Percentiles rank a stretch among this genome's conserved stretches.
phyloP scores from a whole-genome alignment of 1,140 invertebrate species.

The Drosophila kanapiae region DNA sequence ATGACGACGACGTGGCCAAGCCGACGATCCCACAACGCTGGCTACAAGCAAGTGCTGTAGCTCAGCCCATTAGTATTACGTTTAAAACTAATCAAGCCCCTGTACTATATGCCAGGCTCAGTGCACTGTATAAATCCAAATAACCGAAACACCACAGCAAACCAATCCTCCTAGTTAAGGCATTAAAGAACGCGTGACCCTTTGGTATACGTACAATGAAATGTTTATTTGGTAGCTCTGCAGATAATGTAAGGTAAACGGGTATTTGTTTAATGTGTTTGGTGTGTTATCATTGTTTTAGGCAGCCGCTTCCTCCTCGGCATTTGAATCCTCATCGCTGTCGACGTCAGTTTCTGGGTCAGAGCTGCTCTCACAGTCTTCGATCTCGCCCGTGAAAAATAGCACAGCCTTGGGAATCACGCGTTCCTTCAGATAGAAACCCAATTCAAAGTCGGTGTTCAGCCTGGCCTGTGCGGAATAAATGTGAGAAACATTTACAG shows the following conservation, averaged over 20 bases:
- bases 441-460: constrained; percentile 95
- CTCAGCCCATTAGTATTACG: constrained; percentile 42
- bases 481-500: neutral
- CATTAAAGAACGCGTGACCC: constrained; percentile 53
- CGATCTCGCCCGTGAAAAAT: constrained; percentile 92
- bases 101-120: constrained; percentile 49
- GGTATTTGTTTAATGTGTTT: neutral
- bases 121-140: constrained; percentile 61
- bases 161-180: constrained; percentile 52
- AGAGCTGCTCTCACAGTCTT: constrained; percentile 86
- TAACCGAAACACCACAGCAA: constrained; percentile 9
- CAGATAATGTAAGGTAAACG: neutral
- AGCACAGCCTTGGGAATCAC: constrained; percentile 94
- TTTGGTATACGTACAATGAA: constrained; percentile 30
- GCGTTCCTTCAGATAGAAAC: constrained; percentile 94
- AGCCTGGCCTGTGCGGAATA: constrained; percentile 57
- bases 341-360: constrained; percentile 13
- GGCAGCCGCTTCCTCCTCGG: neutral
- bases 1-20: constrained; percentile 43
- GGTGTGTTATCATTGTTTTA: too few relatives aligned
- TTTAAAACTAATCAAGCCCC: constrained; percentile 20
- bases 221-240: constrained; percentile 8
- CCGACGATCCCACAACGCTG: constrained; percentile 45
- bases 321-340: neutral
- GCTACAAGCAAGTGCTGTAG: constrained; percentile 52